These are phyloP conservation scores for Cephus rjabovi DNA, from an alignment of 2,888 invertebrate species.

Conservation along the genomic window DNA sequence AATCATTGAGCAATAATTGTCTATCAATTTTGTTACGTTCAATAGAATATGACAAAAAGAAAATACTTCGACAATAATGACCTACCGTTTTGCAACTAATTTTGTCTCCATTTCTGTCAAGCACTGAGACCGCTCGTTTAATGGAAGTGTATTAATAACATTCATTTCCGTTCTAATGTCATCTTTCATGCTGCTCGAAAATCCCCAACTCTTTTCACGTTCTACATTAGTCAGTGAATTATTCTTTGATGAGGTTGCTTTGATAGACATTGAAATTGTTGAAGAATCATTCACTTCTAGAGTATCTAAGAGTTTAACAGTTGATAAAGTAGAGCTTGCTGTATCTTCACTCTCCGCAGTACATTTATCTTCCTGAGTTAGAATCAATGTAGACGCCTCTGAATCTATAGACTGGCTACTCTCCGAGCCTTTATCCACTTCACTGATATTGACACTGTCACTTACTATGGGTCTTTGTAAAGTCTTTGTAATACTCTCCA, in stretches of 20 bases:
- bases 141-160: slow-evolving; percentile 34
- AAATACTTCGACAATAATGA: neutral
- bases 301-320: neutral
- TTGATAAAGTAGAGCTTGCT: neutral
- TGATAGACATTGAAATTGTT: neutral
- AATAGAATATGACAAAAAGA: neutral
- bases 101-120: slow-evolving; percentile 48
- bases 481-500: neutral
- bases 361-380: neutral
- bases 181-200: neutral
- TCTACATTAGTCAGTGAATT: neutral
- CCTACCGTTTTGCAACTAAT: slow-evolving; percentile 55
- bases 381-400: slow-evolving; percentile 33
- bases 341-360: neutral
- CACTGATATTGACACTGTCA: neutral
- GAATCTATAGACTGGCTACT: slow-evolving; percentile 20
- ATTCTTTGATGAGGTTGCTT: slow-evolving; percentile 21
- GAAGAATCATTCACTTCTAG: slow-evolving; percentile 5
- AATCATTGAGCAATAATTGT: neutral
- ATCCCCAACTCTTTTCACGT: neutral
- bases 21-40: neutral
- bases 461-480: neutral
- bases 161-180: slow-evolving; percentile 43
- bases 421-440: slow-evolving; percentile 1
- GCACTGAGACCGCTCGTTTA: slow-evolving; percentile 35